A percentile compares a stretch with the other conserved stretches of the same genome.
These are phyloP conservation scores for Galeruca laticollis DNA, from an alignment of 2,888 invertebrate genomes.

Conservation along the genomic window DNA sequence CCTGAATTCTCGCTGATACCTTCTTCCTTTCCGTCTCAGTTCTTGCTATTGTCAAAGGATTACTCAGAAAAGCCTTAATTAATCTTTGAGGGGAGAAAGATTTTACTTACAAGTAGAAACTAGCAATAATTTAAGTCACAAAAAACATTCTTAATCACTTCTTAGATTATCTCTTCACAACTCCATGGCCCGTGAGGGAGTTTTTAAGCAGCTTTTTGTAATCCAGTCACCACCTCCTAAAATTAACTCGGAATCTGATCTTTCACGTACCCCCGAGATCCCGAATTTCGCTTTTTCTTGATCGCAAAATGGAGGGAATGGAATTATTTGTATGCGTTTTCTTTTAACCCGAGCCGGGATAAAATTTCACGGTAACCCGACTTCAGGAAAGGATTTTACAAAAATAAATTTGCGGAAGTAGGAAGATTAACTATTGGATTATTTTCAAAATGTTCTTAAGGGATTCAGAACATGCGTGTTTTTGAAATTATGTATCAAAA, in stretches of 20 bases:
- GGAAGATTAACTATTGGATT: constrained; percentile 25
- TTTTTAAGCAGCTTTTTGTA: constrained; percentile 56
- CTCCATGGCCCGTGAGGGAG: constrained; percentile 35
- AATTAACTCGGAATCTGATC: constrained; percentile 58
- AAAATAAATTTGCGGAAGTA: constrained; percentile 39
- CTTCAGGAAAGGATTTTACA: constrained; percentile 35
- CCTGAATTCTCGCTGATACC: constrained; percentile 55
- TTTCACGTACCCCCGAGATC: constrained; percentile 45
- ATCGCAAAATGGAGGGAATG: constrained; percentile 40
- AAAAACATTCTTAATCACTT: background rate
- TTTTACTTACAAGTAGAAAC: background rate
- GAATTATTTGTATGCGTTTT: constrained; percentile 55
- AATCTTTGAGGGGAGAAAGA: constrained; percentile 44
- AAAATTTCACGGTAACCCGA: constrained; percentile 52
- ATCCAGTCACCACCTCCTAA: constrained; percentile 57
- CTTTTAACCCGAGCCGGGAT: constrained; percentile 51
- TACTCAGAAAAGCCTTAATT: constrained; percentile 52
- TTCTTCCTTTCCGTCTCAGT: constrained; percentile 40
- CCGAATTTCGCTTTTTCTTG: constrained; percentile 48
- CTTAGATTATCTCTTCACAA: constrained; percentile 16
- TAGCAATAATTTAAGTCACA: background rate
- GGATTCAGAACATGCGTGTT: too few relatives aligned
- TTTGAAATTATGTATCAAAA: too few relatives aligned
- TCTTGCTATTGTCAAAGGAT: constrained; percentile 50
- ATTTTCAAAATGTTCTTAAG: background rate